Evolutionary conservation across 2,888 invertebrate genomes (phyloP).

Genomic region (Diarsia dahlii): DNA sequence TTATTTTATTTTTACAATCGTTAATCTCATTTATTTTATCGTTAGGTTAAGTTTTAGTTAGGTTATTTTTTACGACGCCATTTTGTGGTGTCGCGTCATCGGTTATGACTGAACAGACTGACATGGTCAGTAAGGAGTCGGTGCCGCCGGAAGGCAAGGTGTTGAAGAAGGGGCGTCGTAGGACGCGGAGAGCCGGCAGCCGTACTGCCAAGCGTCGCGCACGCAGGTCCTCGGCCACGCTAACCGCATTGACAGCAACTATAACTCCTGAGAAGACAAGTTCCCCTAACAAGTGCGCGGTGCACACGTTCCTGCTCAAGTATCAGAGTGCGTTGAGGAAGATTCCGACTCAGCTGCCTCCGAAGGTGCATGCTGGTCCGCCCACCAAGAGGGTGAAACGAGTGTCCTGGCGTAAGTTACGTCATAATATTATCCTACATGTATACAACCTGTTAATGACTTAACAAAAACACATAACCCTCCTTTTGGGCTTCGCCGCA

Average conservation of each 20-base stretch:
- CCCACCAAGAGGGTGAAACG: conserved; percentile 85
- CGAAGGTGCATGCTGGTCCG: conserved; percentile 84
- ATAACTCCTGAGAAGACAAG: conserved; percentile 57
- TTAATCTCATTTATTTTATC: conserved; percentile 68
- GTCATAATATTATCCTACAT: conserved; percentile 13
- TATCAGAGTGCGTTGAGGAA: conserved; percentile 85
- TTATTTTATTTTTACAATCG: conserved; percentile 68
- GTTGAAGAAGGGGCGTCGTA: conserved; percentile 76
- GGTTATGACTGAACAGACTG: conserved; percentile 51
- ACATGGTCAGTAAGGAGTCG: conserved; percentile 80
- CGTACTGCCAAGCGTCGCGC: conserved; percentile 79
- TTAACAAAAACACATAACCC: too few relatives aligned
- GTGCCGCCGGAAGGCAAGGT: conserved; percentile 70
- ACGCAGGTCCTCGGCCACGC: conserved; percentile 70
- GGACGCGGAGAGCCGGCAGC: conserved; percentile 73
- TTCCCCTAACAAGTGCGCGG: conserved; percentile 84
- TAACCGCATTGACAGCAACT: conserved; percentile 55
- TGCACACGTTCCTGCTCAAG: conserved; percentile 83
- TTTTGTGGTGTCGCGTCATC: conserved; percentile 77
- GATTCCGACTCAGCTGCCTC: conserved; percentile 84
- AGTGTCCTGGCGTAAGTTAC: conserved; percentile 88
- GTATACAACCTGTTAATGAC: neutral
- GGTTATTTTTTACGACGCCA: conserved; percentile 77
- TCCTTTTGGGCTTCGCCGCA: too few relatives aligned
- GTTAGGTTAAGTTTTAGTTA: conserved; percentile 69